Conservation (phyloP, 2,888 invertebrate species). For the Lasioglossum figueresi region DNA sequence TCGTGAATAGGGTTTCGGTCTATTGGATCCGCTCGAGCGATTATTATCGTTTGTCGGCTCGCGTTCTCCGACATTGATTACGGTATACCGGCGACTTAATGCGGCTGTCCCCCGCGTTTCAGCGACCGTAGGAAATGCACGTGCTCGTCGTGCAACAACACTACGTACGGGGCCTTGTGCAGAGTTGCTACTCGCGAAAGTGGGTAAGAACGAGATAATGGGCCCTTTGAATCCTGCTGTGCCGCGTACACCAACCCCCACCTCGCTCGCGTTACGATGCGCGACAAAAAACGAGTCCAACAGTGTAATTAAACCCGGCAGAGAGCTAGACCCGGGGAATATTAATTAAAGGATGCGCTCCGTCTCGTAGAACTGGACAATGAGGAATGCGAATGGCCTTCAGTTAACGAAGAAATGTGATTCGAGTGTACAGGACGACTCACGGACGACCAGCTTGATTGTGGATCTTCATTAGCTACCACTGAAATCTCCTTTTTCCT, state of each 20-base stretch:
- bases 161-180: slow-evolving; percentile 14
- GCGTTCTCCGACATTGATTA: slow-evolving; percentile 55
- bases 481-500: background rate
- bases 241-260: background rate
- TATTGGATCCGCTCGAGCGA: slow-evolving; percentile 52
- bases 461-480: background rate
- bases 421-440: background rate
- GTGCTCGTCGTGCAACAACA: slow-evolving; percentile 19
- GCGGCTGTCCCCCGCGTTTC: slow-evolving; percentile 45
- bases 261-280: background rate
- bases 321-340: background rate
- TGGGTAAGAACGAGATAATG: slow-evolving; percentile 28
- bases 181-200: slow-evolving; percentile 11
- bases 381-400: slow-evolving; percentile 2
- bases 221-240: slow-evolving; percentile 9
- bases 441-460: background rate
- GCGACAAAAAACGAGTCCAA: background rate
- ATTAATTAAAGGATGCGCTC: background rate
- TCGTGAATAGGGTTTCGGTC: slow-evolving; percentile 33
- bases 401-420: background rate
- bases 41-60: slow-evolving; percentile 56
- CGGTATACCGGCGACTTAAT: slow-evolving; percentile 46
- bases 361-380: background rate
- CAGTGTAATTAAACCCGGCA: background rate
- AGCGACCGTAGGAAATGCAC: slow-evolving; percentile 45